Percentiles rank a stretch among this genome's conserved stretches.
phyloP scores from a whole-genome alignment of 2,797 vertebrate species.

The Sebastes cheni region DNA sequence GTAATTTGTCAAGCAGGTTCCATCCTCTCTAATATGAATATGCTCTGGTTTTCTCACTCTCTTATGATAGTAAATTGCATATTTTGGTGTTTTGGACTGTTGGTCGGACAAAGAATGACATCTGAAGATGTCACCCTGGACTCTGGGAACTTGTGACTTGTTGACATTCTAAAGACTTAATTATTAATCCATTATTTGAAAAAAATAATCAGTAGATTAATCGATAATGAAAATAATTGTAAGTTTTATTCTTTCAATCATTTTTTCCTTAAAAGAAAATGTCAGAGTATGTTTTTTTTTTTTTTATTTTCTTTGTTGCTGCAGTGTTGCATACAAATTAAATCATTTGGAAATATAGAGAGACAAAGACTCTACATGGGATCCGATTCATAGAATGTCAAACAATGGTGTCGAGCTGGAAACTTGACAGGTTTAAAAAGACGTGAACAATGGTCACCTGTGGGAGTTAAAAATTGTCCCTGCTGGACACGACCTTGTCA shows the following conservation, averaged over 20 bases:
- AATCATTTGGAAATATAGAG: background rate
- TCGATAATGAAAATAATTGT: background rate
- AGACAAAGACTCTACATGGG: background rate
- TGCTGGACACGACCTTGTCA: conserved; percentile 60
- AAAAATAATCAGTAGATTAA: background rate
- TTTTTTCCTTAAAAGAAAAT: background rate
- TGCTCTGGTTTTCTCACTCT: background rate
- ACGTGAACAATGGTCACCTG: conserved; percentile 39
- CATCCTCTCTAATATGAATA: background rate
- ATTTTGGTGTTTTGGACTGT: background rate
- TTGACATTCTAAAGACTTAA: background rate
- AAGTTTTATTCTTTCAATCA: background rate
- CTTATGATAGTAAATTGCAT: background rate
- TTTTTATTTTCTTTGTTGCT: background rate
- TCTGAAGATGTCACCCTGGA: background rate
- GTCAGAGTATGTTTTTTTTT: background rate
- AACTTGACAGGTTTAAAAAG: conserved; percentile 36
- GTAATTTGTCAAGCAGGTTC: background rate
- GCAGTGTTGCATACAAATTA: background rate
- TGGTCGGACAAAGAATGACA: background rate
- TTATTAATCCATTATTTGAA: background rate
- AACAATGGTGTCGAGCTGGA: conserved; percentile 8
- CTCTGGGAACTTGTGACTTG: background rate
- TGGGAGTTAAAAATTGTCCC: conserved; percentile 45
- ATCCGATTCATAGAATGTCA: background rate